Conservation (phyloP, 1,140 invertebrate genomes). For the Trypoxylus dichotomus region DNA sequence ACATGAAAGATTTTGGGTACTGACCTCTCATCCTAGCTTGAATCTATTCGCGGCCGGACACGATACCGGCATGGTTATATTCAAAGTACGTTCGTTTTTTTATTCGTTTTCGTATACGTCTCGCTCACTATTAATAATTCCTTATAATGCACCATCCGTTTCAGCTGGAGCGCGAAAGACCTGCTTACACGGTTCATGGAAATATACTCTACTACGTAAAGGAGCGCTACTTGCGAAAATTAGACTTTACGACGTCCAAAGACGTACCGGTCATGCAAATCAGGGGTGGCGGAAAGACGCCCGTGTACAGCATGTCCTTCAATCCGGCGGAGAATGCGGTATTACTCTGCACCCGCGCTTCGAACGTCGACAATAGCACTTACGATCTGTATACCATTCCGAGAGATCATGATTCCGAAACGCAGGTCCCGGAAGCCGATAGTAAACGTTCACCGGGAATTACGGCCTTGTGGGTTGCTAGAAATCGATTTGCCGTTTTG, state of each 20-base stretch:
- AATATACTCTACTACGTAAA: constrained; percentile 97
- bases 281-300: constrained; percentile 74
- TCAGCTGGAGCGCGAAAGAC: constrained; percentile 89
- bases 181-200: constrained; percentile 91
- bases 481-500: constrained; percentile 97
- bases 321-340: constrained; percentile 95
- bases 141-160: background rate
- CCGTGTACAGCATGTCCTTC: constrained; percentile 88
- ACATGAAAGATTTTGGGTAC: constrained; percentile 96
- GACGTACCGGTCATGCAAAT: constrained; percentile 92
- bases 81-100: constrained; percentile 56
- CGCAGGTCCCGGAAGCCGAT: constrained; percentile 62
- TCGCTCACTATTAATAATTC: too few relatives aligned
- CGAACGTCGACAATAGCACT: constrained; percentile 85
- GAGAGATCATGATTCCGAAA: constrained; percentile 66
- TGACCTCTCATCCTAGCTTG: constrained; percentile 85
- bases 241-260: constrained; percentile 92
- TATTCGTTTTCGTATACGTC: too few relatives aligned
- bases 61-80: constrained; percentile 89
- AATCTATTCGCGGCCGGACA: constrained; percentile 93
- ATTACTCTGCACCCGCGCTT: constrained; percentile 76
- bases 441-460: constrained; percentile 87
- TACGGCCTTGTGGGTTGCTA: constrained; percentile 96
- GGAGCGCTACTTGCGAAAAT: constrained; percentile 84
- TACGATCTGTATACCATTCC: constrained; percentile 95